Base-by-base conservation (phyloP, 2,888 invertebrate species). In the Ecliptopera silaceata region DNA sequence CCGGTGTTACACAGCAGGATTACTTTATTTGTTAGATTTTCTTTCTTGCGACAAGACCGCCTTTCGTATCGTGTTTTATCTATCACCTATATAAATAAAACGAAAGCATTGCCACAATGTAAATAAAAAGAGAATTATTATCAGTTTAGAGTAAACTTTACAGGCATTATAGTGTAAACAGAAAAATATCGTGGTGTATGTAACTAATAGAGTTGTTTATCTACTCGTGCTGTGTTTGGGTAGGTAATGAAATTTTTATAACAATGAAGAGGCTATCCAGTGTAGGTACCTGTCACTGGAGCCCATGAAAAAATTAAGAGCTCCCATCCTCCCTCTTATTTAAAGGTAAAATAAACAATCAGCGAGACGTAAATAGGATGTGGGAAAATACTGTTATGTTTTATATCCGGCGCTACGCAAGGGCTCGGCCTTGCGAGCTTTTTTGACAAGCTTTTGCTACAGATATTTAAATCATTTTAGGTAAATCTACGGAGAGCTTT, bases 61-160 rank as follows among this genome's bases (percentile, higher is more conserved):
- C 83, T 74, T 68, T 72, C 72, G 77, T 84, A 83, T 85, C 86
- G 80, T 80, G 70, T 78, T 86, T 85, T 86, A 84, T 86, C 85
- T 86, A 84, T 85, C 82, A 86, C 82, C 81, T 79, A 81, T 80
- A 76, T 87, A 85, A 82, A 85, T 81, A 85, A 77, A 75, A 69
- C 73, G 62, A 77, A 83, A 81, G 81, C 83, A 85, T 84, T 80
- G 81, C 78, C 69, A 61, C 77, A 81, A 71, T 74, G 79, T 88
- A 87, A 86, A 87, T 84, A 86, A 74, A 82, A 73, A 72, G 80
- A 84, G 78, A 86, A 84, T 79, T 85, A 83, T 84, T 84, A 84
- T 85, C 83, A 78, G 78, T 62, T 63, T 59, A 73, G 74, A 74
- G 80, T 87, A 86, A 84, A 85, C 85, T 77, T 68, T 63, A 63